phyloP scores from a whole-genome alignment of 1,140 invertebrate species.

The Augochlora pura region DNA sequence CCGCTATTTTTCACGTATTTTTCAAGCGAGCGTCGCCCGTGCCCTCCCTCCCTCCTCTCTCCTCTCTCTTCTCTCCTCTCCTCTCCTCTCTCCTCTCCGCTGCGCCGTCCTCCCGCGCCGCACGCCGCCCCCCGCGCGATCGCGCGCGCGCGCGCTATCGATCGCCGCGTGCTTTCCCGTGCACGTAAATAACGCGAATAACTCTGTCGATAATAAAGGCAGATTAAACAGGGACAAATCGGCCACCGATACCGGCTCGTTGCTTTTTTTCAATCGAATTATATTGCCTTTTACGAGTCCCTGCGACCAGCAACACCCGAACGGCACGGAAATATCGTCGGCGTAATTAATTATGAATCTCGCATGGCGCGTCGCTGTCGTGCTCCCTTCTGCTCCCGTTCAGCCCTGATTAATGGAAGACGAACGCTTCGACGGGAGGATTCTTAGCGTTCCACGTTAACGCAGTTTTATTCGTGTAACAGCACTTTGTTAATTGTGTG shows the following conservation, averaged over 20 bases:
- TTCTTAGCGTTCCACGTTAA: too few relatives aligned
- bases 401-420: background rate
- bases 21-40: conserved; percentile 19
- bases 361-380: too few relatives aligned
- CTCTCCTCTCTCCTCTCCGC: too few relatives aligned
- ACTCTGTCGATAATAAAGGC: conserved; percentile 48
- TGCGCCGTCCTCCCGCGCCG: background rate
- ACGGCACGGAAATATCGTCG: background rate
- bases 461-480: too few relatives aligned
- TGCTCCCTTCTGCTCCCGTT: too few relatives aligned
- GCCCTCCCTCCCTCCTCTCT: too few relatives aligned
- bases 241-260: conserved; percentile 24
- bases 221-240: conserved; percentile 41
- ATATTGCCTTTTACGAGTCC: conserved; percentile 23
- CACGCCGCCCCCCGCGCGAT: too few relatives aligned
- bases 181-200: conserved; percentile 43
- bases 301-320: background rate
- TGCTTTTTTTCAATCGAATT: conserved; percentile 38
- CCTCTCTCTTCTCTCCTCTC: too few relatives aligned
- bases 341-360: background rate
- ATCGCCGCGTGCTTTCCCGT: conserved; percentile 9
- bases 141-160: conserved; percentile 33
- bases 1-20: conserved; percentile 46
- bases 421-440: background rate
- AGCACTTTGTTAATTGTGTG: too few relatives aligned